phyloP scores from a whole-genome alignment of 2,888 invertebrate genomes.

The Cerastoderma edule region DNA sequence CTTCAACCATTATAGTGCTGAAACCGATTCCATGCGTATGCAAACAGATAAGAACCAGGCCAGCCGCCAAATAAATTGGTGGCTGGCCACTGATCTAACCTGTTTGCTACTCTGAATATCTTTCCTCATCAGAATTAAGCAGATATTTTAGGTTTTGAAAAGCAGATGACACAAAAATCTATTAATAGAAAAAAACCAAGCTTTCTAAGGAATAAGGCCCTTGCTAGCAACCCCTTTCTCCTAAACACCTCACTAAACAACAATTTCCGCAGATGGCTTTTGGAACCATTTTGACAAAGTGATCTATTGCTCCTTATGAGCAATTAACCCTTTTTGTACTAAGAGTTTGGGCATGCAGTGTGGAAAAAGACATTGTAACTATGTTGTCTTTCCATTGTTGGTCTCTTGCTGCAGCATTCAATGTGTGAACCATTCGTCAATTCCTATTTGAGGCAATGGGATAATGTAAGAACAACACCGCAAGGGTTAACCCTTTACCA shows the following conservation, averaged over 20 bases:
- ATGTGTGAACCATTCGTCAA: neutral
- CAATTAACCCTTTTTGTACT: conserved; percentile 4
- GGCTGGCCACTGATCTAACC: no score
- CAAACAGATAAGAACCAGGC: no score
- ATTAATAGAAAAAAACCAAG: neutral
- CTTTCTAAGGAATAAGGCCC: neutral
- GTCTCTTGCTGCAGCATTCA: neutral
- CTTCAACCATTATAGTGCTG: no score
- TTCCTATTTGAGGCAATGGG: neutral
- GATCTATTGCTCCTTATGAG: conserved; percentile 11
- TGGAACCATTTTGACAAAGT: neutral
- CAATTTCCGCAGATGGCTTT: neutral
- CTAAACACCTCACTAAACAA: no score
- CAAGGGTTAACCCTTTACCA: neutral
- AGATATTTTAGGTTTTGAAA: neutral
- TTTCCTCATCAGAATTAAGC: no score
- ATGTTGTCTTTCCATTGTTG: neutral
- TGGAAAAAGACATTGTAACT: neutral
- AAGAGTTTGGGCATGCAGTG: neutral
- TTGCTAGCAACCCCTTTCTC: neutral
- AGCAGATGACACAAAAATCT: neutral
- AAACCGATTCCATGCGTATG: no score
- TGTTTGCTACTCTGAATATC: no score
- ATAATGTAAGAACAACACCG: neutral
- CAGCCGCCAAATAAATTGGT: no score